These are phyloP conservation scores for Timema cristinae DNA, from an alignment of 2,888 invertebrate species.

Conservation along the genomic window DNA sequence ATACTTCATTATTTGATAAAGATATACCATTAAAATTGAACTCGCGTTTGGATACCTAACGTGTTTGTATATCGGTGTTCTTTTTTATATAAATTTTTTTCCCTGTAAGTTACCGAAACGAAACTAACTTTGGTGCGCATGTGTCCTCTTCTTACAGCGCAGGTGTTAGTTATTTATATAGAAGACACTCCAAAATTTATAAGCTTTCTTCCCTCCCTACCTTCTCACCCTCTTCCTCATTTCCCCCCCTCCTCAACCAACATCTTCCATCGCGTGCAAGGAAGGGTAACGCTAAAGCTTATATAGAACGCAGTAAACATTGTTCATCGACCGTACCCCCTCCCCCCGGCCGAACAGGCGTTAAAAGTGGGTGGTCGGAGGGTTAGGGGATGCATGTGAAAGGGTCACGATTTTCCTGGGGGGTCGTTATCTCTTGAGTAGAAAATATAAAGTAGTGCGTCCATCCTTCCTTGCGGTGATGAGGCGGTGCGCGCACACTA, in stretches of 20 bases:
- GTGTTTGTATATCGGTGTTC: no score
- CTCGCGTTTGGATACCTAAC: no score
- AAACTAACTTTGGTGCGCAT: no score
- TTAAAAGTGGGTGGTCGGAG: conserved; percentile 17
- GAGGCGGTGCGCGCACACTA: no score
- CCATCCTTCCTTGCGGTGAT: no score
- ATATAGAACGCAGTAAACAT: conserved; percentile 13
- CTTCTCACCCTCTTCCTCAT: conserved; percentile 2
- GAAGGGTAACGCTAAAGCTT: conserved; percentile 8
- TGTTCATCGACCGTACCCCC: conserved; percentile 21
- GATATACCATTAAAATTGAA: no score
- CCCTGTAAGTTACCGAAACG: no score
- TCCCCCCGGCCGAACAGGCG: conserved; percentile 14
- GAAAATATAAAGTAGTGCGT: neutral
- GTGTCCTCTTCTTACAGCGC: conserved; percentile 4
- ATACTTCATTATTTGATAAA: no score
- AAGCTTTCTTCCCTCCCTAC: neutral
- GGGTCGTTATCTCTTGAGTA: conserved; percentile 18
- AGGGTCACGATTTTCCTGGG: conserved; percentile 20
- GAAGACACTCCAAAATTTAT: conserved; percentile 28
- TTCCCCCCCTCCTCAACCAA: neutral
- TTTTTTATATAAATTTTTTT: no score
- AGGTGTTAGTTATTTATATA: conserved; percentile 30
- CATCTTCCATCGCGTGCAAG: conserved; percentile 16
- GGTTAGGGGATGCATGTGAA: neutral